Base-by-base conservation (phyloP, 53 echinoderm and acorn worm species). In the Astropecten irregularis region DNA sequence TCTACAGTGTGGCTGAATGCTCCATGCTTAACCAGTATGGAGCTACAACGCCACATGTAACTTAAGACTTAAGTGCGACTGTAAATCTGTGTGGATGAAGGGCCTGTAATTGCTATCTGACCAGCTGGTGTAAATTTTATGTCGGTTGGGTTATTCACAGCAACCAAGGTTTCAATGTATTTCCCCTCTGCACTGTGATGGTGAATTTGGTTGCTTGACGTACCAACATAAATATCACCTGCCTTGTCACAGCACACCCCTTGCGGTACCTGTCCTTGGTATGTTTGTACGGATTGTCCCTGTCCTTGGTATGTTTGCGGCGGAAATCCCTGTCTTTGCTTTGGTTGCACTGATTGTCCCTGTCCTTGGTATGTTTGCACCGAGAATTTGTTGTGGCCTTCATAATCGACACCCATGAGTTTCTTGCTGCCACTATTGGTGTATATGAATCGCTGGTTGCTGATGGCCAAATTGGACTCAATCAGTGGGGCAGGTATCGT, bases 401-500 rank as follows among this genome's bases (percentile, higher is more conserved):
- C 22, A 25, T 46, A 47, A 68, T 42, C 47, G 16, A 68, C 14
- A 14, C 11, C 32, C 47, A 28, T 26, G 14, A 68, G 27, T 2
- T 25, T 44, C 7, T 68, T 42, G 9, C 26, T 26, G 10, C 10
- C 2, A 0, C 2, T 25, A 25, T 68, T 68, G 26, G 68, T 68
- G 68, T 68, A 68, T 14, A 46, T 42, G 44, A 46, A 3, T 23
- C 23, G 19, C 37, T 37, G 53, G 3, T 18, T 71, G 5, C 34
- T 30, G 9, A 23, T 54, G 36, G 54, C 40, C 74, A 73, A 10
- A 16, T 73, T 55, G 21, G 10, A 0, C 4, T 20, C 74, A 14
- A 73, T 73, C 54, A 27, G 36, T 40, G 73, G 73, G 55, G 74
- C 55, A 54, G 57, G 55, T 13, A 73, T 37, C 39, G 55, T 56